These are phyloP conservation scores for Sminthurinus aureus DNA, from an alignment of 2,888 invertebrate species.

Conservation along the genomic window DNA sequence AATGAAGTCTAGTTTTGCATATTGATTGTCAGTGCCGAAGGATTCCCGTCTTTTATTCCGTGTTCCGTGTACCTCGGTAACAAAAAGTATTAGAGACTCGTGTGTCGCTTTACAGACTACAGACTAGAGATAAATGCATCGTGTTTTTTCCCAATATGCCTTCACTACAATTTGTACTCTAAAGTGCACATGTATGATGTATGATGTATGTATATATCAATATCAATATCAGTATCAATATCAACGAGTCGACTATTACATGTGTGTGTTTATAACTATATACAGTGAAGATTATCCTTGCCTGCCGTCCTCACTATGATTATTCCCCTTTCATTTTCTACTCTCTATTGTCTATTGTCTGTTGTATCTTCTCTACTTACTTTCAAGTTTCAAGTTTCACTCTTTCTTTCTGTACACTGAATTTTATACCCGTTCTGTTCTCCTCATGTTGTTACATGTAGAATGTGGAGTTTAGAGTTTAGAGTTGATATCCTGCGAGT, in stretches of 20 bases:
- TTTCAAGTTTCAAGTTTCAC: neutral
- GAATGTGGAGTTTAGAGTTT: too few species aligned
- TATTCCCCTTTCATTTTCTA: neutral
- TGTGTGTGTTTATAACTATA: too few species aligned
- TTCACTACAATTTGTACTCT: neutral
- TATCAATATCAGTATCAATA: neutral
- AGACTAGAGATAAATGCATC: neutral
- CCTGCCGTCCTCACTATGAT: neutral
- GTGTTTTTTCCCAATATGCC: slow-evolving; percentile 5
- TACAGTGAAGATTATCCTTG: slow-evolving; percentile 1
- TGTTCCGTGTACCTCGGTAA: slow-evolving; percentile 45
- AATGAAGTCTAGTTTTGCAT: slow-evolving; percentile 55
- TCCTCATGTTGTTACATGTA: too few species aligned
- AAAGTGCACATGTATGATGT: neutral
- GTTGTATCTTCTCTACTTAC: too few species aligned
- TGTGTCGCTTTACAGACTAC: neutral
- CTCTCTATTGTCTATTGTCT: too few species aligned
- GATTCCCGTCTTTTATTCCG: slow-evolving; percentile 49
- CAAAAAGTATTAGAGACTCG: too few species aligned
- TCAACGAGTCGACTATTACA: too few species aligned
- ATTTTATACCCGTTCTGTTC: too few species aligned
- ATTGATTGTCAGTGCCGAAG: slow-evolving; percentile 52
- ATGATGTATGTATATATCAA: neutral
- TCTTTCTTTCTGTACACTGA: neutral
- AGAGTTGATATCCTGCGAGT: too few species aligned